Conservation (phyloP, 2,797 vertebrate species). For the Rhincodon typus region DNA sequence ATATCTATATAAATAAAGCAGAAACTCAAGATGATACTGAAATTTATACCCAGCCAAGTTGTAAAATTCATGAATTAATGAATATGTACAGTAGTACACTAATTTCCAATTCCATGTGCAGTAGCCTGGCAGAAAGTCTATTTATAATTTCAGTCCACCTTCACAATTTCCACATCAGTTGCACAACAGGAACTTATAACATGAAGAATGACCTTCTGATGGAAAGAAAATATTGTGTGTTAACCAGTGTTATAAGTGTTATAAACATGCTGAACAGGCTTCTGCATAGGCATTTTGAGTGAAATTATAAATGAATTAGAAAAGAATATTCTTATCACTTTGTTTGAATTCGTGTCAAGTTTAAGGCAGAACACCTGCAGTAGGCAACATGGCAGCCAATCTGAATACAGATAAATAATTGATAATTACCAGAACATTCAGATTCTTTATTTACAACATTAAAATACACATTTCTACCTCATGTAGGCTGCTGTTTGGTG, state of each 20-base stretch:
- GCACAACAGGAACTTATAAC: background rate
- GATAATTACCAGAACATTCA: no score
- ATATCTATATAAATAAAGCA: background rate
- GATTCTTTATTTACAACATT: background rate
- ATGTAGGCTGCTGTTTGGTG: background rate
- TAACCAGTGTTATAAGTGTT: background rate
- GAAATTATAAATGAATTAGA: background rate
- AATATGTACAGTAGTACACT: background rate
- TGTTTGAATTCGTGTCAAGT: background rate
- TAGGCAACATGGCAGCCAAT: background rate
- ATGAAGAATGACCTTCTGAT: background rate
- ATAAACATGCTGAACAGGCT: background rate
- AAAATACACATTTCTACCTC: background rate
- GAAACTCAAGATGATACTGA: background rate
- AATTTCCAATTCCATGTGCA: background rate
- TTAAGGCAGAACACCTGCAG: background rate
- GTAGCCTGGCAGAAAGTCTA: background rate
- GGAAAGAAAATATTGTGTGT: background rate
- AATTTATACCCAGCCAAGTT: background rate
- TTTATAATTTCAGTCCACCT: background rate
- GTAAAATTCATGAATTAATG: background rate
- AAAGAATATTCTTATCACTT: background rate
- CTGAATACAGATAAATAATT: background rate
- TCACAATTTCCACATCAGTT: background rate
- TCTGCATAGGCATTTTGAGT: background rate